A percentile compares a stretch with the other conserved stretches of the same genome.
These are phyloP conservation scores for Aphis craccivora DNA, from an alignment of 1,140 invertebrate genomes.

Conservation along the genomic window DNA sequence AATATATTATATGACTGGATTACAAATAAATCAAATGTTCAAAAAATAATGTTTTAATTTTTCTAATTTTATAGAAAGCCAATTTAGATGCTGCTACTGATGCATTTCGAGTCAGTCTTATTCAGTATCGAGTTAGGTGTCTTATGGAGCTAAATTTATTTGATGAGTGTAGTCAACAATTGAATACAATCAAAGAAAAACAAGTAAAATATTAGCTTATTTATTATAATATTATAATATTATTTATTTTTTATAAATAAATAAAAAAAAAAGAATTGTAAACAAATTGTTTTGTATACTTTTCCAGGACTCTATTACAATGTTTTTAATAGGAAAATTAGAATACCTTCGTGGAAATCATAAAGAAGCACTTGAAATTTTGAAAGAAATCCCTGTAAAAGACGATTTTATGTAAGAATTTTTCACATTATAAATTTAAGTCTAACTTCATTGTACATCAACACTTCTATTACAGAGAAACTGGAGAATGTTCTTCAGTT, in stretches of 20 bases:
- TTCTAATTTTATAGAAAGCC: conserved; percentile 51
- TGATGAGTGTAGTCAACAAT: conserved; percentile 63
- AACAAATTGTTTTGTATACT: neutral
- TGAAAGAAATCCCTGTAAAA: conserved; percentile 69
- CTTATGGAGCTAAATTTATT: conserved; percentile 66
- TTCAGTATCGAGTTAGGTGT: conserved; percentile 69
- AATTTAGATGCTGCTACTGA: conserved; percentile 65
- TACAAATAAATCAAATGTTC: neutral
- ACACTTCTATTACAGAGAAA: conserved; percentile 59
- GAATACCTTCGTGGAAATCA: conserved; percentile 76
- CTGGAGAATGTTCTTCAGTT: conserved; percentile 72
- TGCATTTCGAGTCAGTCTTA: conserved; percentile 69
- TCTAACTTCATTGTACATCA: neutral
- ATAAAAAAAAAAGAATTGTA: neutral
- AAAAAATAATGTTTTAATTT: neutral
- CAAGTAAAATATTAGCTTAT: conserved; percentile 16
- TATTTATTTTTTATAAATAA: neutral
- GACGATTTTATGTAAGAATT: conserved; percentile 13
- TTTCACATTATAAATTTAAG: neutral
- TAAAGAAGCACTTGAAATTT: conserved; percentile 73
- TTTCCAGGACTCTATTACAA: conserved; percentile 69
- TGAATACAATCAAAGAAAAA: conserved; percentile 56
- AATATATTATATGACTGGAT: neutral
- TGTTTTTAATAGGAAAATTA: conserved; percentile 75
- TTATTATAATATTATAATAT: too few relatives aligned